Evolutionary conservation across 2,888 invertebrate genomes (phyloP).

Genomic region (Cheilosia impressa): DNA sequence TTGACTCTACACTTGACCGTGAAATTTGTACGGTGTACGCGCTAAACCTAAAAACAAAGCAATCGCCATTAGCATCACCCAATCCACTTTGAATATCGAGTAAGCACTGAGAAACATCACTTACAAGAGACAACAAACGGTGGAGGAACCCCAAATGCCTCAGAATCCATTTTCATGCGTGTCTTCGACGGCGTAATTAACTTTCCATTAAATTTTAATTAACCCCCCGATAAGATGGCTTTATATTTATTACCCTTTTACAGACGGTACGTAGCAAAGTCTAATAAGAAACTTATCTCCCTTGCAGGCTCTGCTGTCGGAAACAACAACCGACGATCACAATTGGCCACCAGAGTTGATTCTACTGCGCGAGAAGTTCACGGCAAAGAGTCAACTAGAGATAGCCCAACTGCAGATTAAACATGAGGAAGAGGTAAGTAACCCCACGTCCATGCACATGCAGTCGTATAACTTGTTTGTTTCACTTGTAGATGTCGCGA

Average conservation of each 20-base stretch:
- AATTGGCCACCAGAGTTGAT: slow-evolving; percentile 90
- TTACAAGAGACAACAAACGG: slow-evolving; percentile 1
- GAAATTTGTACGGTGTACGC: slow-evolving; percentile 22
- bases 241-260: slow-evolving; percentile 5
- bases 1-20: slow-evolving; percentile 53
- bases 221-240: slow-evolving; percentile 50
- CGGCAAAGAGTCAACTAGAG: slow-evolving; percentile 87
- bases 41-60: slow-evolving; percentile 41
- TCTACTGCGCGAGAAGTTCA: slow-evolving; percentile 89
- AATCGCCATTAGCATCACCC: slow-evolving; percentile 11
- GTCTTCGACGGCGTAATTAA: slow-evolving; percentile 36
- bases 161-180: neutral
- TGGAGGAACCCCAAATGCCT: neutral
- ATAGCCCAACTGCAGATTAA: slow-evolving; percentile 85
- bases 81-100: slow-evolving; percentile 38
- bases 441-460: neutral
- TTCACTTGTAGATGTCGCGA: slow-evolving; percentile 81
- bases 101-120: slow-evolving; percentile 2
- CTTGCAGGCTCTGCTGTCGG: slow-evolving; percentile 88
- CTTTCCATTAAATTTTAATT: slow-evolving; percentile 62
- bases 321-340: slow-evolving; percentile 88
- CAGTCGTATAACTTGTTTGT: neutral
- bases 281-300: slow-evolving; percentile 19
- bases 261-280: neutral
- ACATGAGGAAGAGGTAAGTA: slow-evolving; percentile 86